Percentiles rank a stretch among this genome's conserved stretches.
phyloP scores from a whole-genome alignment of 2,797 vertebrate species.

The Muscicapa striata region DNA sequence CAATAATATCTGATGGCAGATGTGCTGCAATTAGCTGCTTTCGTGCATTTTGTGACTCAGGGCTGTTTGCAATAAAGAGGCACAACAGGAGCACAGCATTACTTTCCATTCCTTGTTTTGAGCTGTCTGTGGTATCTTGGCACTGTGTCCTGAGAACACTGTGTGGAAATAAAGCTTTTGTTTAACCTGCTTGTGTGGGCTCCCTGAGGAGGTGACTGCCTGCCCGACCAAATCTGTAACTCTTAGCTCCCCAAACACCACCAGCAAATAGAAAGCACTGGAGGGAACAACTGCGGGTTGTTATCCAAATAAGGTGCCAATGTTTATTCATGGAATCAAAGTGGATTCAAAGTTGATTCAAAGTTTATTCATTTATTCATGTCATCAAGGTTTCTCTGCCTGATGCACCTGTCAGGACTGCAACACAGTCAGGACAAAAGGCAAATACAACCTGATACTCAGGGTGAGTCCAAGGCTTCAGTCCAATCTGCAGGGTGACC shows the following conservation, averaged over 20 bases:
- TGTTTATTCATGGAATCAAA: neutral
- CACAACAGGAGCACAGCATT: neutral
- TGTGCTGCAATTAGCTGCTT: neutral
- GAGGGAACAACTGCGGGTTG: neutral
- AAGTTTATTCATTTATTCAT: neutral
- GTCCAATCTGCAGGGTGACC: neutral
- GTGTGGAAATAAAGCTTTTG: slow-evolving; percentile 48
- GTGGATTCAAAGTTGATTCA: neutral
- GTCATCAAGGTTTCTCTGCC: neutral
- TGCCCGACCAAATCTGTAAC: neutral
- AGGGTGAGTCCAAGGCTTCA: neutral
- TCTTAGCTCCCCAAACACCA: neutral
- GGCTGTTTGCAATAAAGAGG: slow-evolving; percentile 27
- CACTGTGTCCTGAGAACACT: neutral
- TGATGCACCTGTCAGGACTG: neutral
- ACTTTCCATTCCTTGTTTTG: slow-evolving; percentile 23
- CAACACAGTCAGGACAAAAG: neutral
- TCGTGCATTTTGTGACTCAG: neutral
- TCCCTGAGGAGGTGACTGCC: slow-evolving; percentile 21
- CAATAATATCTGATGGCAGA: neutral
- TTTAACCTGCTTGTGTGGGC: slow-evolving; percentile 67
- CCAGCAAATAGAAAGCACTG: neutral
- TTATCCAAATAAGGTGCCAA: neutral
- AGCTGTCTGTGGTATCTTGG: slow-evolving; percentile 29
- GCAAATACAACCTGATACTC: neutral